Percentiles rank a stretch among this genome's conserved stretches.
phyloP scores from a whole-genome alignment of 1,140 invertebrate genomes.

The Solenopsis fugax region DNA sequence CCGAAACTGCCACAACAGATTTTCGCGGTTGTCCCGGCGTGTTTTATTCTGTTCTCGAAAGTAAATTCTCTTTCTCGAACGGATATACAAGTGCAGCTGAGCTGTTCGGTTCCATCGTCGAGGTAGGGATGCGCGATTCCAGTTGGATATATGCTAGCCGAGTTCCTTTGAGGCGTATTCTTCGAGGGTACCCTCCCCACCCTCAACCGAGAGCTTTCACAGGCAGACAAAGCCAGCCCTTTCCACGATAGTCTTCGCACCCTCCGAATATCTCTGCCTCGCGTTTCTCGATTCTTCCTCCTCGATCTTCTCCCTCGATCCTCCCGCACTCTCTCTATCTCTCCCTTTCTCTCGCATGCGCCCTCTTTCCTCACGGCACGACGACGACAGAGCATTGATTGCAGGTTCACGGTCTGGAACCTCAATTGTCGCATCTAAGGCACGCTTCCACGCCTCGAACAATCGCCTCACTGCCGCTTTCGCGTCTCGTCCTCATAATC shows the following conservation, averaged over 20 bases:
- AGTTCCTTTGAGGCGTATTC: slow-evolving; percentile 75
- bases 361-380: slow-evolving; percentile 68
- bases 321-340: slow-evolving; percentile 7
- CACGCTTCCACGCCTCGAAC: slow-evolving; percentile 84
- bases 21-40: background rate
- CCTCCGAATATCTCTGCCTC: slow-evolving; percentile 66
- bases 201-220: slow-evolving; percentile 78
- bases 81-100: slow-evolving; percentile 59
- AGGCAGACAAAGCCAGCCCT: slow-evolving; percentile 83
- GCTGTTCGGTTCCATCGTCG: slow-evolving; percentile 41
- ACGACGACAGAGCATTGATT: slow-evolving; percentile 82
- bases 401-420: slow-evolving; percentile 85
- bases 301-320: slow-evolving; percentile 63
- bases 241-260: slow-evolving; percentile 76
- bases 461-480: slow-evolving; percentile 80
- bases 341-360: slow-evolving; percentile 24
- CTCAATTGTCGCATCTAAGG: slow-evolving; percentile 86
- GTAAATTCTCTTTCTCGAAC: slow-evolving; percentile 6
- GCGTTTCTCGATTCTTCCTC: slow-evolving; percentile 61
- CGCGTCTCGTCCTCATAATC: slow-evolving; percentile 68
- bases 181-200: slow-evolving; percentile 71
- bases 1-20: background rate
- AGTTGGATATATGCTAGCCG: slow-evolving; percentile 68
- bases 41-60: slow-evolving; percentile 4
- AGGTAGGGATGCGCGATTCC: slow-evolving; percentile 72